A percentile compares a stretch with the other conserved stretches of the same genome.
Evolutionary conservation across 2,113 vertebrate genomes (phyloP).

Genomic region (Macquaria ambigua): DNA sequence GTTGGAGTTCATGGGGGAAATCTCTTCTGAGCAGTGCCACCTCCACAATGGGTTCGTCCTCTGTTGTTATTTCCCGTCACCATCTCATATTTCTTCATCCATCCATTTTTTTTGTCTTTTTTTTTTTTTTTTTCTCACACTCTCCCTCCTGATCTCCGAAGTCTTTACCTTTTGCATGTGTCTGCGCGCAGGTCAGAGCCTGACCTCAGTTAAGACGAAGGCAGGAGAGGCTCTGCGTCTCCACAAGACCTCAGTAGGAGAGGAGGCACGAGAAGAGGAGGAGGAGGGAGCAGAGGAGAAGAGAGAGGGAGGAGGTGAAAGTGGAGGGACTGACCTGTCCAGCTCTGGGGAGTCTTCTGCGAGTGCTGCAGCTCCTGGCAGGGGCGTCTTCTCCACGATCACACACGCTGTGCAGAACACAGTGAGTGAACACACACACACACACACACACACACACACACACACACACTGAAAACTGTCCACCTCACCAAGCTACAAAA

Average conservation of each 20-base stretch:
- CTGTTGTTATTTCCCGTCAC: background rate
- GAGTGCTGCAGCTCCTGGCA: slow-evolving; percentile 76
- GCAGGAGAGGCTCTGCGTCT: slow-evolving; percentile 91
- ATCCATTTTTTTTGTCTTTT: background rate
- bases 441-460: slow-evolving; percentile 10
- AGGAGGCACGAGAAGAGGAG: slow-evolving; percentile 72
- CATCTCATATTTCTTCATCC: background rate
- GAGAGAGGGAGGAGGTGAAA: slow-evolving; percentile 35
- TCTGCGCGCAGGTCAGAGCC: slow-evolving; percentile 88
- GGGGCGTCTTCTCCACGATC: slow-evolving; percentile 92
- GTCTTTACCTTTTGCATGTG: background rate
- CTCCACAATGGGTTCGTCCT: slow-evolving; percentile 90
- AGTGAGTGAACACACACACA: slow-evolving; percentile 82
- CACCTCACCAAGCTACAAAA: slow-evolving; percentile 69
- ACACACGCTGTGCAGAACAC: slow-evolving; percentile 93
- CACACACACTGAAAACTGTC: slow-evolving; percentile 77
- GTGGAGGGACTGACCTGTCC: slow-evolving; percentile 58
- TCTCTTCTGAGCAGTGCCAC: slow-evolving; percentile 93
- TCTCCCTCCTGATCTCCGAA: background rate
- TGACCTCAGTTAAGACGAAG: slow-evolving; percentile 94
- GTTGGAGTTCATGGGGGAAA: slow-evolving; percentile 97
- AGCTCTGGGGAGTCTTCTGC: slow-evolving; percentile 68
- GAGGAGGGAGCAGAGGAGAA: slow-evolving; percentile 55
- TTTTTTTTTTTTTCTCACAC: background rate
- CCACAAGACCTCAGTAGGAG: slow-evolving; percentile 86